These are phyloP conservation scores for Volucella inanis DNA, from an alignment of 2,888 invertebrate species.

Conservation along the genomic window DNA sequence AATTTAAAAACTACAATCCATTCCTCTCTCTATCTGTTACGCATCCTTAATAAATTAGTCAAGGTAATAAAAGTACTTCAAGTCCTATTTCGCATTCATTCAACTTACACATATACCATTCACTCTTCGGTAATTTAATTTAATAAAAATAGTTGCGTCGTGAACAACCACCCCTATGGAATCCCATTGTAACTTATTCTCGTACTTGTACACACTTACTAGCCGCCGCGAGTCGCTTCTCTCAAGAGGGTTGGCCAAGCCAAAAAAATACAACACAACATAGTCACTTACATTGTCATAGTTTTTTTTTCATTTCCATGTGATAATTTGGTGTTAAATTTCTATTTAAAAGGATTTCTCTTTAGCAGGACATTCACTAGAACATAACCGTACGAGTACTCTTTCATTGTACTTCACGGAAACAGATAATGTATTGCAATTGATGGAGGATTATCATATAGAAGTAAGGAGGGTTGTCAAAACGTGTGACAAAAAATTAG, in stretches of 20 bases:
- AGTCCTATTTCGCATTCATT: slow-evolving; percentile 11
- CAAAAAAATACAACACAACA: slow-evolving; percentile 55
- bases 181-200: slow-evolving; percentile 42
- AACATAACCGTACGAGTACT: background rate
- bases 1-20: slow-evolving; percentile 30
- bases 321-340: slow-evolving; percentile 78
- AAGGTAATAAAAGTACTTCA: slow-evolving; percentile 68
- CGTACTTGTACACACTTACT: background rate
- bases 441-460: slow-evolving; percentile 59
- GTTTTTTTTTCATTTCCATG: slow-evolving; percentile 68
- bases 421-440: slow-evolving; percentile 68
- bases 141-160: slow-evolving; percentile 57
- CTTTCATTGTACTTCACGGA: no score
- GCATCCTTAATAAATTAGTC: slow-evolving; percentile 72
- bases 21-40: slow-evolving; percentile 22
- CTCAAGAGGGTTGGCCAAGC: slow-evolving; percentile 55
- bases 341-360: slow-evolving; percentile 76
- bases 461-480: slow-evolving; percentile 27
- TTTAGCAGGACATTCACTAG: slow-evolving; percentile 45
- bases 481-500: slow-evolving; percentile 40
- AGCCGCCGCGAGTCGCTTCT: background rate
- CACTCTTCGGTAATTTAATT: slow-evolving; percentile 31
- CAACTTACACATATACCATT: slow-evolving; percentile 24
- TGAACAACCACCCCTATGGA: slow-evolving; percentile 58
- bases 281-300: slow-evolving; percentile 73